A percentile compares a stretch with the other conserved stretches of the same genome.
Evolutionary conservation across 1,140 invertebrate species (phyloP).

Genomic region (Xylocopa sonorina): DNA sequence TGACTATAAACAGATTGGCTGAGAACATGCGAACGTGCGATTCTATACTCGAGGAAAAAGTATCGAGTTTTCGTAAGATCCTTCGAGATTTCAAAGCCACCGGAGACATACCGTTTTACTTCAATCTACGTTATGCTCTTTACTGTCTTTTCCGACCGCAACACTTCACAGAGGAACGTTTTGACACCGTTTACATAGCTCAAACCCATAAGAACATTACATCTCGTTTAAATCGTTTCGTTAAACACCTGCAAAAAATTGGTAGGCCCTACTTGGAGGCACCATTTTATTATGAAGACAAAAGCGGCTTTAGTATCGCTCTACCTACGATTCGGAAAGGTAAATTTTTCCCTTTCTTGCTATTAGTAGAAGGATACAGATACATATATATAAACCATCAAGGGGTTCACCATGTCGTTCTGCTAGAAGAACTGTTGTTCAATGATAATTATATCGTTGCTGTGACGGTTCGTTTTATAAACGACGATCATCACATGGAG

Average conservation of each 20-base stretch:
- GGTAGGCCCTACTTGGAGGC: fast-evolving
- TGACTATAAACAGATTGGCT: neutral
- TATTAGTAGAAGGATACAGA: neutral
- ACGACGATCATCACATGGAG: fast-evolving
- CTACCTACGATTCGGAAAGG: fast-evolving
- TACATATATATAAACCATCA: neutral
- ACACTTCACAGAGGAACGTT: neutral
- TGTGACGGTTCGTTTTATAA: neutral
- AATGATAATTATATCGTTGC: fast-evolving
- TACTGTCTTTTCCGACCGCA: slow-evolving; percentile 3
- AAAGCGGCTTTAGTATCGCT: fast-evolving
- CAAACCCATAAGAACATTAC: neutral
- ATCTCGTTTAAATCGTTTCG: neutral
- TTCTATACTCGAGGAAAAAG: fast-evolving
- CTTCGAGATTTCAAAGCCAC: neutral
- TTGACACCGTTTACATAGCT: slow-evolving; percentile 14
- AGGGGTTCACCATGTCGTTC: neutral
- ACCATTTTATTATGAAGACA: neutral
- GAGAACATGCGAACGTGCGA: neutral
- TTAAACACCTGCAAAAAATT: fast-evolving
- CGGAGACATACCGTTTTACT: neutral
- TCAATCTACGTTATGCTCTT: neutral
- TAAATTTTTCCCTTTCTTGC: slow-evolving; percentile 10
- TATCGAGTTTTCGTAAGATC: neutral
- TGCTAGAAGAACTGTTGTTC: neutral